phyloP scores from a whole-genome alignment of 2,888 invertebrate species.

The Doris montereyensis region DNA sequence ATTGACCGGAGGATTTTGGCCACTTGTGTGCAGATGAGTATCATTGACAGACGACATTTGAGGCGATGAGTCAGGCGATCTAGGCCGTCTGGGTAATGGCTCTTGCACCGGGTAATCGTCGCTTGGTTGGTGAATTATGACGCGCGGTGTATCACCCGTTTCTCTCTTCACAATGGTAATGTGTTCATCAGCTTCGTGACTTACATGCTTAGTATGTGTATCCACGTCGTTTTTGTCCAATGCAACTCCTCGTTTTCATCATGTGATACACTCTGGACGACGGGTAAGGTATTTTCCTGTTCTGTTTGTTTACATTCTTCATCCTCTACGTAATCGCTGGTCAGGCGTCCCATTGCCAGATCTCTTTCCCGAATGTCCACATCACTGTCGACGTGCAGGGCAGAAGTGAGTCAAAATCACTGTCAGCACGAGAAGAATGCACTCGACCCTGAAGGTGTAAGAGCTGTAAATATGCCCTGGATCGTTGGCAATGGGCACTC shows the following conservation, averaged over 20 bases:
- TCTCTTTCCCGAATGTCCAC: slow-evolving; percentile 32
- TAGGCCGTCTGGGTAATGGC: not conserved
- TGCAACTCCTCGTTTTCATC: no score
- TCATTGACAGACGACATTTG: not conserved
- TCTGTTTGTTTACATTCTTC: not conserved
- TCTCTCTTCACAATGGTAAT: no score
- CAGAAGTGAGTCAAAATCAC: not conserved
- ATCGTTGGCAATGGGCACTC: no score
- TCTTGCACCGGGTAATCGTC: not conserved
- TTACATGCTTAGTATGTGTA: no score
- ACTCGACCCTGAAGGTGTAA: no score
- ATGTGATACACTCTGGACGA: no score
- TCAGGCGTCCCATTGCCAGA: slow-evolving; percentile 26
- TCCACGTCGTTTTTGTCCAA: no score
- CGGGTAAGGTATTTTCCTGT: no score
- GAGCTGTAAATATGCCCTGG: no score
- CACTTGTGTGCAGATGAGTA: not conserved
- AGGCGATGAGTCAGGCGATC: not conserved
- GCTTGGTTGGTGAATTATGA: slow-evolving; percentile 34
- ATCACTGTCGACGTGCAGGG: slow-evolving; percentile 25
- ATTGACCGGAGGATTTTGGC: not conserved
- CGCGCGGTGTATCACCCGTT: slow-evolving; percentile 9
- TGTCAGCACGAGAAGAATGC: no score
- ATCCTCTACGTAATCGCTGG: slow-evolving; percentile 21
- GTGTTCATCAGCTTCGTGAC: no score